A percentile compares a stretch with the other conserved stretches of the same genome.
Evolutionary conservation across 1,140 invertebrate species (phyloP).

Genomic region (Diachasma alloeum): DNA sequence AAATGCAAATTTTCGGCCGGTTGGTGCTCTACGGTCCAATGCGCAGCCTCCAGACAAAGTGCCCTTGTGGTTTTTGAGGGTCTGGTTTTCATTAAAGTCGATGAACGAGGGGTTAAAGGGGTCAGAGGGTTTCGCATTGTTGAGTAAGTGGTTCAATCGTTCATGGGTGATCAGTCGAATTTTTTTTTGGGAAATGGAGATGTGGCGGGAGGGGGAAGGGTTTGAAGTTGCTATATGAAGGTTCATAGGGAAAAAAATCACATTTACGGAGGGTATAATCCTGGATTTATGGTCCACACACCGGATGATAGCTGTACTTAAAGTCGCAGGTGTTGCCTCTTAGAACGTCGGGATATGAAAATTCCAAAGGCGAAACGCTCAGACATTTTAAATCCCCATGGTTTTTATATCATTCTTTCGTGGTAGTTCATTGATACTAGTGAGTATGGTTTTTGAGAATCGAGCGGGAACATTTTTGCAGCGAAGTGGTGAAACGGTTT

Average conservation of each 20-base stretch:
- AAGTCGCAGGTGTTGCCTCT: constrained; percentile 22
- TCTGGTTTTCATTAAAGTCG: neutral
- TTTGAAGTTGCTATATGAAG: neutral
- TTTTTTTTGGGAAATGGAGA: neutral
- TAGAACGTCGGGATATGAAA: neutral
- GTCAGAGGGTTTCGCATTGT: neutral
- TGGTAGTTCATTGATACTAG: neutral
- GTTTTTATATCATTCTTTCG: neutral
- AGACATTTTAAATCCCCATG: neutral
- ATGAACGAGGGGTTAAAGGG: neutral
- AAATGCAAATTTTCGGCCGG: constrained; percentile 34
- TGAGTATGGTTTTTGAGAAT: too few relatives aligned
- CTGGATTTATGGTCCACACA: constrained; percentile 29
- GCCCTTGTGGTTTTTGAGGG: constrained; percentile 9
- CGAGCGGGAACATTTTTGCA: neutral
- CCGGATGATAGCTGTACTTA: constrained; percentile 31
- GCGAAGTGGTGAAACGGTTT: neutral
- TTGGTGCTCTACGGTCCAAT: neutral
- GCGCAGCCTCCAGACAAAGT: constrained; percentile 11
- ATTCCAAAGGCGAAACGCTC: neutral
- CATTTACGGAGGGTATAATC: constrained; percentile 24
- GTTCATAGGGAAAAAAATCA: constrained; percentile 20
- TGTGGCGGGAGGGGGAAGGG: neutral
- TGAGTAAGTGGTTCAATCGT: neutral
- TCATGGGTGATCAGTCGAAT: neutral